These are phyloP conservation scores for Chiloscyllium plagiosum DNA, from an alignment of 2,113 vertebrate genomes.

Conservation along the genomic window DNA sequence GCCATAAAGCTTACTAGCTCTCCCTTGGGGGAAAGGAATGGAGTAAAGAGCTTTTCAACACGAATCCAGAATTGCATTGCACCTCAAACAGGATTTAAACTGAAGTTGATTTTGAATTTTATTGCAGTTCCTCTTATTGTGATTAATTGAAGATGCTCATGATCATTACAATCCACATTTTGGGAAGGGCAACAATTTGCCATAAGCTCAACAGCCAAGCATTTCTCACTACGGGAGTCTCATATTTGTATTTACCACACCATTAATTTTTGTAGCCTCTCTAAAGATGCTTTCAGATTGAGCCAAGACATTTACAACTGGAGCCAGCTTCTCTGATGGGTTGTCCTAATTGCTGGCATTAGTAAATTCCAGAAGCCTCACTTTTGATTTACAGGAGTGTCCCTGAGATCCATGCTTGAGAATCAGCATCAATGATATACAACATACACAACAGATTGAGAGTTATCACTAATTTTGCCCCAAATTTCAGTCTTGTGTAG, in stretches of 20 bases:
- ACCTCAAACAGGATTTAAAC: background rate
- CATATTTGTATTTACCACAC: background rate
- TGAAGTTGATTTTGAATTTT: background rate
- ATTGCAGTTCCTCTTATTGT: background rate
- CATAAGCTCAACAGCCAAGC: background rate
- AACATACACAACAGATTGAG: background rate
- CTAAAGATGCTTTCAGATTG: background rate
- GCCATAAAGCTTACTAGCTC: background rate
- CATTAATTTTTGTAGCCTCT: background rate
- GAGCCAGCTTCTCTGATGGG: background rate
- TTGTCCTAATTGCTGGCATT: background rate
- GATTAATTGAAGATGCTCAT: background rate
- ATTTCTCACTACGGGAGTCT: background rate
- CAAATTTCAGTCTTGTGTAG: background rate
- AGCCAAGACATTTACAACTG: background rate
- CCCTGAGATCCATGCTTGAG: background rate
- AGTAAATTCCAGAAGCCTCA: background rate
- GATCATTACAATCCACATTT: background rate
- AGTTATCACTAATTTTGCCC: background rate
- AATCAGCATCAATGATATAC: no score
- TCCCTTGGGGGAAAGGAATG: background rate
- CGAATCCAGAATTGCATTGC: background rate
- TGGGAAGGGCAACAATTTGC: background rate
- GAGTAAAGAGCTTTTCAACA: background rate
- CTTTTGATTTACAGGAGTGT: background rate